Evolutionary conservation across 2,888 invertebrate species (phyloP).

Genomic region (Frankliniella fusca): DNA sequence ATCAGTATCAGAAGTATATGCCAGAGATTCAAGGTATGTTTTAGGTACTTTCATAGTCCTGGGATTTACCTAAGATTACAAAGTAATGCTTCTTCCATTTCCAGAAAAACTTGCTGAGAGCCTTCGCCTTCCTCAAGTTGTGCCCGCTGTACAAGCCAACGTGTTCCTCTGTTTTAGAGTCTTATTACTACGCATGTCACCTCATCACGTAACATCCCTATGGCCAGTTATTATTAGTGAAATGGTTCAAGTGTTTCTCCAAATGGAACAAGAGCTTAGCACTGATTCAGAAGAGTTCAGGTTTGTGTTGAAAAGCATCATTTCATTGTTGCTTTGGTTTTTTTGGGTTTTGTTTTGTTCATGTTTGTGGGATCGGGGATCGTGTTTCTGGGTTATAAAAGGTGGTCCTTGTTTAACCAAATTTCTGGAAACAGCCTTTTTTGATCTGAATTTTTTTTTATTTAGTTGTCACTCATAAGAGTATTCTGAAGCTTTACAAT

Average conservation of each 20-base stretch:
- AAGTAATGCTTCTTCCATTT: conserved; percentile 38
- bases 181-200: conserved; percentile 75
- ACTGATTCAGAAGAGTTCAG: conserved; percentile 72
- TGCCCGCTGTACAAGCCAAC: conserved; percentile 74
- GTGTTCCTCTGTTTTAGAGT: conserved; percentile 87
- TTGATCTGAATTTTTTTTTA: not conserved
- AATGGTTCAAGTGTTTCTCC: conserved; percentile 80
- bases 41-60: not conserved
- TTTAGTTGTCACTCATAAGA: too few relatives aligned
- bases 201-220: conserved; percentile 76
- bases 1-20: conserved; percentile 82
- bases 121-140: conserved; percentile 66
- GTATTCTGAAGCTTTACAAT: too few relatives aligned
- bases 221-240: conserved; percentile 92
- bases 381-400: too few relatives aligned
- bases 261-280: conserved; percentile 77
- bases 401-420: not conserved
- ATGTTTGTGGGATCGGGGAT: too few relatives aligned
- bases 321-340: not conserved
- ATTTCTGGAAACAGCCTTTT: not conserved
- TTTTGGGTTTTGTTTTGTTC: too few relatives aligned
- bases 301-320: conserved; percentile 48
- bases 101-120: conserved; percentile 81
- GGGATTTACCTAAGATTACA: not conserved
- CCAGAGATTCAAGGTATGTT: conserved; percentile 78